These are phyloP conservation scores for Tinamus guttatus DNA, from an alignment of 2,113 vertebrate species.

Conservation along the genomic window DNA sequence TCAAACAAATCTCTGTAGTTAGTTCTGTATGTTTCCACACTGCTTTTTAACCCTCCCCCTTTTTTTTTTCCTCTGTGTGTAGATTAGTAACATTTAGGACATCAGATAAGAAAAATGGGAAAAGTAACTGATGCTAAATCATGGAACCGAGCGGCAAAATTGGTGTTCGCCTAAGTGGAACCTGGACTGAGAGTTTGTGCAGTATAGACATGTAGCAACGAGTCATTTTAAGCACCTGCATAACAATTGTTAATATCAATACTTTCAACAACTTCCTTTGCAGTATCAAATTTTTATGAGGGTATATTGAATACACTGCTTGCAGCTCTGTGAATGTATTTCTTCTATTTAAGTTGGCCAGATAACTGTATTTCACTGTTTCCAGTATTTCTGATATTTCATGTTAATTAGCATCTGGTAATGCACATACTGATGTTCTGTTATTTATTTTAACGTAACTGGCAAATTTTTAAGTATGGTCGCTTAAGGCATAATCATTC, in stretches of 20 bases:
- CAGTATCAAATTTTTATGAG: neutral
- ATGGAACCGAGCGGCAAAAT: neutral
- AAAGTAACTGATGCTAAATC: neutral
- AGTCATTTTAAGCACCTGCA: neutral
- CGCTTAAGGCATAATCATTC: neutral
- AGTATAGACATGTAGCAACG: neutral
- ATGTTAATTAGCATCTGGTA: neutral
- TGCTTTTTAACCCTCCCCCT: neutral
- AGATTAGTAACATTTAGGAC: neutral
- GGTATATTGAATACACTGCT: neutral
- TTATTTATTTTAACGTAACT: slow-evolving; percentile 34
- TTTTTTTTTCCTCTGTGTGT: neutral
- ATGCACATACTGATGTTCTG: neutral
- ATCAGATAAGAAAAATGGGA: neutral
- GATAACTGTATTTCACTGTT: neutral
- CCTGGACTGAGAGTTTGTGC: neutral
- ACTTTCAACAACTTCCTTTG: neutral
- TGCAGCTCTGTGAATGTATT: neutral
- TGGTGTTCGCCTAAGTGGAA: neutral
- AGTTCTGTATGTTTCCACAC: neutral
- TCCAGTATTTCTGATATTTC: neutral
- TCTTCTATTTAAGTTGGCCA: neutral
- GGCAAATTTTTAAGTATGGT: neutral
- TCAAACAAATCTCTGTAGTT: neutral
- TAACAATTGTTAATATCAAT: neutral